Base-by-base conservation (phyloP, 2,888 invertebrate genomes). In the Corbicula japonica region DNA sequence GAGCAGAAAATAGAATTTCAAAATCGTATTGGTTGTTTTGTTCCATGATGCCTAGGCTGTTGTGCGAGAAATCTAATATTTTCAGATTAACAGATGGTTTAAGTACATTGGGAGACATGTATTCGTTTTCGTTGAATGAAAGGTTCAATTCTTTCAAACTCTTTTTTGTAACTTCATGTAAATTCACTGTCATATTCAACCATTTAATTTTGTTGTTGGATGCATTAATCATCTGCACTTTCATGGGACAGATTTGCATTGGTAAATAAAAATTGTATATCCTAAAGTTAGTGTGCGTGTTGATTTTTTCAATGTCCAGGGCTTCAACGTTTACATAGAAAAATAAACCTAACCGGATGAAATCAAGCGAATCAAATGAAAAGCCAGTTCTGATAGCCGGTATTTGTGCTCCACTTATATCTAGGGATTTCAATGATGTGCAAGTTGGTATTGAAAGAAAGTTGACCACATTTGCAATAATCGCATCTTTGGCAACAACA, bases 111-210 rank as follows among this genome's bases (percentile, higher is more conserved):
- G 63, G 63, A 26, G 4, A 10, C 8, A 63, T 18, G 32, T 63
- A 63, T 46, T 46, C 63, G 15, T 46, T 15, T n/a, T 32, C 1
- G n/a, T 63, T 63, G n/a, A 32, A 15, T 0, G 63, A 41, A 4
- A 48, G 15, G 12, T 46, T 32, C 18, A 63, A 32, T 8, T 26
- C 44, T 5, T 28, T 28, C 21, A 63, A 32, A 15, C 30, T 10
- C 12, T 63, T 26, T 46, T 30, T 28, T 21, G 34, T 48, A 6
- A 46, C 34, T n/a, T 1, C 2, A 30, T 32, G 26, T 30, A 63
- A 32, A 30, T 44, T n/a, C 12, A 63, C 63, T n/a, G 46, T 30
- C 28, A 63, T 63, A n/a, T 63, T 63, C 21, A 63, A 6, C 30
- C 3, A 28, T 21, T 28, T 30, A 3, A 46, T 0, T 21, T 30